Conservation (phyloP, 92 coral and sea anemone species). For the Virgularia gustaviana region DNA sequence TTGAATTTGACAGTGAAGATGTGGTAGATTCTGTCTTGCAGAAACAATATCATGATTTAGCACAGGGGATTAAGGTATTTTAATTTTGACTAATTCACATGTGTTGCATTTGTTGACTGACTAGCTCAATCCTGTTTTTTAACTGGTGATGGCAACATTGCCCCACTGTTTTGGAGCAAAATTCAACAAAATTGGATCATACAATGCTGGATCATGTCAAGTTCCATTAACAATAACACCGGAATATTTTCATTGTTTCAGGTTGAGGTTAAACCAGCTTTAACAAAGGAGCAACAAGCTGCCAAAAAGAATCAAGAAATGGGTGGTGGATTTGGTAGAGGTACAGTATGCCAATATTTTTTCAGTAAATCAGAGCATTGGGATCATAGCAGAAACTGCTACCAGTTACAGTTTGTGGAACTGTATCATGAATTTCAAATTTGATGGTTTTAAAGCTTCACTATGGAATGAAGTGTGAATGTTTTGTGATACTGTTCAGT, state of each 20-base stretch:
- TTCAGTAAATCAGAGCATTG: too few species aligned
- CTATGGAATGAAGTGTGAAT: conserved; percentile 4
- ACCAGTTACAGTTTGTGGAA: too few species aligned
- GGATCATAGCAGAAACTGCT: too few species aligned
- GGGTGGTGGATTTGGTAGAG: conserved; percentile 63
- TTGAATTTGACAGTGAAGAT: conserved; percentile 92
- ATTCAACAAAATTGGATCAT: too few species aligned
- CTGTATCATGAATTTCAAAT: too few species aligned
- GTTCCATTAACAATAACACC: background rate
- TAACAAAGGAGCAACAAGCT: conserved; percentile 96
- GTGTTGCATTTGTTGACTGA: background rate
- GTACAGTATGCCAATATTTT: too few species aligned
- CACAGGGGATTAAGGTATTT: conserved; percentile 83
- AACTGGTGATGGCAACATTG: too few species aligned
- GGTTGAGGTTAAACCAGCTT: conserved; percentile 97
- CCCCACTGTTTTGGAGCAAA: too few species aligned
- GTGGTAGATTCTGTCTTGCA: conserved; percentile 89
- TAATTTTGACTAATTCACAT: background rate
- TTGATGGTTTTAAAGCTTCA: too few species aligned
- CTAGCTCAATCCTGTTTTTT: background rate
- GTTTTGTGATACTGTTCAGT: background rate
- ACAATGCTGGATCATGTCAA: too few species aligned
- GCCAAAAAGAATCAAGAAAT: conserved; percentile 69
- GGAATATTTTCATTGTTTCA: conserved; percentile 30
- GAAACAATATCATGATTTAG: conserved; percentile 84